Base-by-base conservation (phyloP, 2,113 vertebrate species). In the Tamias sibiricus region DNA sequence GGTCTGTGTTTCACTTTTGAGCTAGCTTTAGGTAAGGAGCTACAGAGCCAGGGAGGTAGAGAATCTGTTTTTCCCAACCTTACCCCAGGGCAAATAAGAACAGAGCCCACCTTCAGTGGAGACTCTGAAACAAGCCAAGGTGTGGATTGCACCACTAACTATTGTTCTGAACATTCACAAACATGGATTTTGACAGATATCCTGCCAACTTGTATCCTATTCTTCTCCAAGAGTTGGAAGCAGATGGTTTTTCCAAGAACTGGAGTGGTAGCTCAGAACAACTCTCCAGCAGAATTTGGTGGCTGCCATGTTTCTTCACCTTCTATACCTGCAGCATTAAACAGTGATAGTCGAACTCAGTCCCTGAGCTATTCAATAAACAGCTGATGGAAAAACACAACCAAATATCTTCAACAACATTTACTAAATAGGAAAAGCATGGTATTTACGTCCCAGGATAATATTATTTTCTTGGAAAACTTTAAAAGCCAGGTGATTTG, bases 141-240 rank as follows among this genome's bases (percentile, higher is more conserved):
- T 32, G 0, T 22, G 35, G 6, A 40, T 8, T 28, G 40, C 2
- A n/a, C 24, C 30, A 0, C 74, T n/a, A 11, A 13, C 42, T 37
- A 4, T 19, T 62, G 30, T 87, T 85, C 24, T 32, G 44, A 83
- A 54, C 42, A 26, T 44, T 62, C 68, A 12, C 2, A 8, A 62
- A 44, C 8, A 17, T 81, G 17, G n/a, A 14, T 40, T 87, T 69
- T 52, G 66, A 69, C 14, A 26, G 54, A 68, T 26, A 28, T 64
- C 19, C 42, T 62, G 32, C 81, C 3, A 24, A 5, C 69, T 32
- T 75, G 17, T 87, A 49, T 62, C 24, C 40, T 84, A 9, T 90
- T 90, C 20, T 74, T 81, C n/a, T 79, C 14, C 28, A 79, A 80
- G 83, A 76, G 42, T n/a, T 69, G 49, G 92, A 20, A 72, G 66